Evolutionary conservation across 1,140 invertebrate genomes (phyloP).

Genomic region (Drosophila mayri): DNA sequence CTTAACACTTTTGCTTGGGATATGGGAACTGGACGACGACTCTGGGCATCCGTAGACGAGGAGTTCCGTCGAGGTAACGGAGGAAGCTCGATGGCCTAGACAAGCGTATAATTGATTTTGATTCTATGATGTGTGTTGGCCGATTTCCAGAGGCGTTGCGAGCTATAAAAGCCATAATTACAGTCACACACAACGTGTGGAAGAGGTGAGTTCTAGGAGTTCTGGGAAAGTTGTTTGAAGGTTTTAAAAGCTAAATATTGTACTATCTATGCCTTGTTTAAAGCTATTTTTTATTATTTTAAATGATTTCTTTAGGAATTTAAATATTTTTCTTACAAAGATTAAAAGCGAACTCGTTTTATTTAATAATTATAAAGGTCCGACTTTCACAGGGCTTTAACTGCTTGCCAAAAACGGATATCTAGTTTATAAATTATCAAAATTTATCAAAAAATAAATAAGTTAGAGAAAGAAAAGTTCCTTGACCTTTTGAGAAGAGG

Average conservation of each 20-base stretch:
- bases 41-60: neutral
- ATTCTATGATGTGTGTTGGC: conserved; percentile 65
- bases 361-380: too few relatives aligned
- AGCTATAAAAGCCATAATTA: conserved; percentile 65
- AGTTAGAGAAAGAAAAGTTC: neutral
- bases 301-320: neutral
- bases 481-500: neutral
- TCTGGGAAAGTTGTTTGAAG: neutral
- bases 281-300: neutral
- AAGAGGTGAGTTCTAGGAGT: conserved; percentile 23
- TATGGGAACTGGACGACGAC: conserved; percentile 19
- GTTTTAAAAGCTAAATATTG: neutral
- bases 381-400: neutral
- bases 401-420: too few relatives aligned
- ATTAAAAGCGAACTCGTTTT: neutral
- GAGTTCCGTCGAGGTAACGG: conserved; percentile 7
- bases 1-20: conserved; percentile 68
- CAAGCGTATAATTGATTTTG: conserved; percentile 77
- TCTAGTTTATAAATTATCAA: neutral
- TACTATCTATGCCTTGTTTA: neutral
- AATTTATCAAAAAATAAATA: neutral
- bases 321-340: neutral
- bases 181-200: conserved; percentile 24
- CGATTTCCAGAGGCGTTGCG: conserved; percentile 55
- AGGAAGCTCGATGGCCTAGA: conserved; percentile 52